These are phyloP conservation scores for Dione vanillae DNA, from an alignment of 2,888 invertebrate species.

Conservation along the genomic window DNA sequence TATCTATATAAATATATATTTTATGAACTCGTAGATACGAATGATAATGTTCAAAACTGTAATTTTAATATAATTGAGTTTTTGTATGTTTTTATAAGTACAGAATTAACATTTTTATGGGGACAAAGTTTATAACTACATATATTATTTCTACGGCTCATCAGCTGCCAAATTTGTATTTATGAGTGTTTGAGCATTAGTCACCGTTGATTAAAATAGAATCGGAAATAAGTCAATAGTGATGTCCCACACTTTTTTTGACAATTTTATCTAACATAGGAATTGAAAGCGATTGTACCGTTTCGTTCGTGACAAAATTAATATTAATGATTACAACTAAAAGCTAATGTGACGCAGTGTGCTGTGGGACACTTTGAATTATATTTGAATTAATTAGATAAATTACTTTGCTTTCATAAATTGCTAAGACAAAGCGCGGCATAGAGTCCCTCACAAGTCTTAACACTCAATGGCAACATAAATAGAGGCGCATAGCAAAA, in stretches of 20 bases:
- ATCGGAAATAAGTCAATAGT: background rate
- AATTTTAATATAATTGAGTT: background rate
- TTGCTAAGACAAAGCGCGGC: background rate
- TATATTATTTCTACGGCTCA: background rate
- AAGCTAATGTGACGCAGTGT: background rate
- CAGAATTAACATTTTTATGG: too few species aligned
- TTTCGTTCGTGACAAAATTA: background rate
- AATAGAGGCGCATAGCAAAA: background rate
- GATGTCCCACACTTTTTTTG: background rate
- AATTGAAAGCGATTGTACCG: background rate
- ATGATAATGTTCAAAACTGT: background rate
- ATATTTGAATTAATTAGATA: background rate
- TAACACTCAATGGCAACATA: too few species aligned
- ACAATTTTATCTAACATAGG: background rate
- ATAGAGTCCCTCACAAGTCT: background rate
- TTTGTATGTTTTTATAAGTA: too few species aligned
- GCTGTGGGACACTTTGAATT: background rate
- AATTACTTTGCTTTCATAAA: background rate
- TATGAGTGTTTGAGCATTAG: slow-evolving; percentile 3
- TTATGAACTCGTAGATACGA: background rate
- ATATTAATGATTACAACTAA: background rate
- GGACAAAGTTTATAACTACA: too few species aligned
- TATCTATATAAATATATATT: background rate
- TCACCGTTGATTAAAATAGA: background rate
- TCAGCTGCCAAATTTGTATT: background rate